Percentiles rank a stretch among this genome's conserved stretches.
Conservation (phyloP, 2,888 invertebrate genomes). For the Platycheirus rosarum region DNA sequence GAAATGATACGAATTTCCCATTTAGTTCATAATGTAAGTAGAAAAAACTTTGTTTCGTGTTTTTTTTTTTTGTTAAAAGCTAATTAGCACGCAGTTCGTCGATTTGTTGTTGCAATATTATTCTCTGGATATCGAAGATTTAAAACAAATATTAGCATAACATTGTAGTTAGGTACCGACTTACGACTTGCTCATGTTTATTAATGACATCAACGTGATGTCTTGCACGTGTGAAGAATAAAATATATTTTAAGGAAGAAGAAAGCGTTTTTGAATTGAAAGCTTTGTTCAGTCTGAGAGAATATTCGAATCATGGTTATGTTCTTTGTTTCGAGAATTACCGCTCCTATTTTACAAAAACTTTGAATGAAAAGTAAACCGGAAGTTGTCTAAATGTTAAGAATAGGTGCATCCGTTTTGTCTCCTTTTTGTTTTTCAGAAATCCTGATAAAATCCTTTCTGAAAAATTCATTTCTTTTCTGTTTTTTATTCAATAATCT, state of each 20-base stretch:
- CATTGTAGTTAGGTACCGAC: conserved; percentile 4
- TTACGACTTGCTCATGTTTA: conserved; percentile 48
- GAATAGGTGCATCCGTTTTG: too few species aligned
- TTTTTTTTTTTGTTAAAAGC: not conserved
- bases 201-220: conserved; percentile 59
- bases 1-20: conserved; percentile 98
- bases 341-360: too few species aligned
- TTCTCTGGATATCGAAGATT: conserved; percentile 24
- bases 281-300: not conserved
- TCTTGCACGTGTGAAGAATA: conserved; percentile 55
- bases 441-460: too few species aligned
- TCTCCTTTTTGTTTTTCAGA: too few species aligned
- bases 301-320: not conserved
- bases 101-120: not conserved
- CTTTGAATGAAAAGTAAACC: too few species aligned
- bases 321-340: not conserved
- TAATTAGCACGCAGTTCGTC: conserved; percentile 19
- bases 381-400: too few species aligned
- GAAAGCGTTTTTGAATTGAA: conserved; percentile 23
- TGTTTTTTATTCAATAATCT: too few species aligned
- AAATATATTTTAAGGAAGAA: conserved; percentile 33
- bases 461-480: too few species aligned
- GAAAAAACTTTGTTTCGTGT: not conserved
- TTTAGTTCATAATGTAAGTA: conserved; percentile 90
- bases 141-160: conserved; percentile 16